These are phyloP conservation scores for Hypomesus transpacificus DNA, from an alignment of 2,113 vertebrate genomes.

Conservation along the genomic window DNA sequence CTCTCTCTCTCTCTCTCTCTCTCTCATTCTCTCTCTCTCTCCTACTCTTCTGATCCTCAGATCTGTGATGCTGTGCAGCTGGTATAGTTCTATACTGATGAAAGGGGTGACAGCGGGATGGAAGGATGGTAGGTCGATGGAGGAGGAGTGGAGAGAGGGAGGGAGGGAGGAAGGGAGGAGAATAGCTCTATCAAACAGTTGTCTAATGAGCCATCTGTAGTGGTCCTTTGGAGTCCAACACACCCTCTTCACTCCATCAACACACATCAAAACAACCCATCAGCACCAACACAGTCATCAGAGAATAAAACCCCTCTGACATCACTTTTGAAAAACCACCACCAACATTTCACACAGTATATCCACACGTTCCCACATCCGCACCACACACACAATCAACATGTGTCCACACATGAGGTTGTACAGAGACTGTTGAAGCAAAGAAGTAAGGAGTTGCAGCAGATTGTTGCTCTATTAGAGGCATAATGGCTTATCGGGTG, in stretches of 20 bases:
- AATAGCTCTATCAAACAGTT: constrained; percentile 40
- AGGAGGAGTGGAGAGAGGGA: constrained; percentile 16
- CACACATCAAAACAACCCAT: constrained; percentile 1
- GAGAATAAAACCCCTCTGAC: too few relatives aligned
- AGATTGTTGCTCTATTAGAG: too few relatives aligned
- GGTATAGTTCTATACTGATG: constrained; percentile 48
- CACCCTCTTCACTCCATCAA: constrained; percentile 40
- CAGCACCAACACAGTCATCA: too few relatives aligned
- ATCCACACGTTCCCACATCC: too few relatives aligned
- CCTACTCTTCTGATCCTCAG: constrained; percentile 21
- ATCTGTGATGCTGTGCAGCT: constrained; percentile 48
- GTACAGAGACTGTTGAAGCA: too few relatives aligned
- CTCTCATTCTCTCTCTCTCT: not conserved
- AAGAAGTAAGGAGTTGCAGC: too few relatives aligned
- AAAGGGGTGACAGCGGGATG: constrained; percentile 53
- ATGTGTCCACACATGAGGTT: too few relatives aligned
- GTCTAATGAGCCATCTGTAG: constrained; percentile 69
- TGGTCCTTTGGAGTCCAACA: constrained; percentile 38
- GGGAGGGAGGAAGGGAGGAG: not conserved
- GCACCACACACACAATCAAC: too few relatives aligned
- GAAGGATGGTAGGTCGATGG: constrained; percentile 39
- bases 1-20: not conserved
- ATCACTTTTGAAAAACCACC: not conserved
- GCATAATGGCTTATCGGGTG: too few relatives aligned
- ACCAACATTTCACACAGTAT: not conserved